These are phyloP conservation scores for Pampus argenteus DNA, from an alignment of 2,797 vertebrate species.

Conservation along the genomic window DNA sequence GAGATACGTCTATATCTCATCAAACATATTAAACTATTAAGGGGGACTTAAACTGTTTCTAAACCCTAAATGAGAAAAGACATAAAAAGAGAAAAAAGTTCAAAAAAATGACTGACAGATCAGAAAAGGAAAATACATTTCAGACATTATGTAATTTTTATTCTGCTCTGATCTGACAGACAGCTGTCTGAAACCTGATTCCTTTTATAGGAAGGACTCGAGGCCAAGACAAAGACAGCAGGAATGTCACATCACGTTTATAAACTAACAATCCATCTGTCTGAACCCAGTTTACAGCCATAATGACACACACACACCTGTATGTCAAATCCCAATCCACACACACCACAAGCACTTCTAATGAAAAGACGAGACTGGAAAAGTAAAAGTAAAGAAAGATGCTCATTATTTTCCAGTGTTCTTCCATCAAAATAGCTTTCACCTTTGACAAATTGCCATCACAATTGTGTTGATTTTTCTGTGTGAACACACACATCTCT, in stretches of 20 bases:
- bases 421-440: constrained; percentile 42
- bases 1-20: too few species aligned
- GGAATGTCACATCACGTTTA: not conserved
- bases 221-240: constrained; percentile 1
- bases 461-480: constrained; percentile 64
- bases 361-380: constrained; percentile 1
- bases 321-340: not conserved
- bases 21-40: not conserved
- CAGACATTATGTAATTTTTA: not conserved
- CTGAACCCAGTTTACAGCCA: not conserved
- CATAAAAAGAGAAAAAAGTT: not conserved
- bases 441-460: constrained; percentile 64
- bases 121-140: not conserved
- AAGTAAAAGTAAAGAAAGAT: constrained; percentile 5
- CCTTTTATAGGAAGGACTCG: not conserved
- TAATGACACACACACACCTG: not conserved
- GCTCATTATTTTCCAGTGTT: constrained; percentile 26
- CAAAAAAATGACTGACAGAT: not conserved
- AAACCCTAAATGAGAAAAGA: not conserved
- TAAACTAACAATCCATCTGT: constrained; percentile 5
- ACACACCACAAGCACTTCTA: not conserved
- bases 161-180: constrained; percentile 19
- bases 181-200: not conserved
- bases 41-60: not conserved
- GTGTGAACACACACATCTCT: constrained; percentile 60